Base-by-base conservation (phyloP, 2,888 invertebrate species). In the Lordiphosa andalusiaca region DNA sequence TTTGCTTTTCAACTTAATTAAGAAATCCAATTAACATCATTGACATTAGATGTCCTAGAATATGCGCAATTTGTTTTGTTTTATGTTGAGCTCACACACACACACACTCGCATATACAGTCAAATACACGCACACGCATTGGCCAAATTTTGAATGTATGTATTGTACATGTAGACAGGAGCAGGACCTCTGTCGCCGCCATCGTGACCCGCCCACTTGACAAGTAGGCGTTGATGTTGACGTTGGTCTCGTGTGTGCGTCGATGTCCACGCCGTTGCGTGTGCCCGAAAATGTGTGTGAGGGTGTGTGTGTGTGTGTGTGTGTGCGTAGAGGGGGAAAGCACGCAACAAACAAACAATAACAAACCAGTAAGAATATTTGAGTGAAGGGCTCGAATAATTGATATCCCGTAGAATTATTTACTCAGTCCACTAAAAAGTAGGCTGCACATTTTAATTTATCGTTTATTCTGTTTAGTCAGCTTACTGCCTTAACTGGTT, bases 1-100 rank as follows among this genome's bases (percentile, higher is more conserved):
- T 42, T 38, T 56, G 76, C 67, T 64, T 68, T 80, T 73, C 73
- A 81, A 68, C 62, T 84, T 84, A 84, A 78, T 78, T 78, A 78
- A 73, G 78, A 84, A 78, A 78, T 84, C 82, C 82, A 78, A 78
- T 78, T 78, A 78, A 73, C 82, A 81, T 77, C 63, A 77, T 77
- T 76, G 77, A 65, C 82, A 81, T 81, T 81, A 76, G 78, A 67
- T 67, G 73, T 81, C 58, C 55, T 56, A 61, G 59, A 81, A 81
- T 81, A 81, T 80, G 76, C 71, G 84, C 84, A 76, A 84, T 77
- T 73, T 77, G 70, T 70, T 81, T 68, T 68, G 60, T 49, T 54
- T 19, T 10, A 36, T 16, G 25, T 39, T 35, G 37, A 37, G 23
- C 30, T 44, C 52, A 42, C 23, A 62, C 39, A 56, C 37, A 39